phyloP scores from a whole-genome alignment of 2,113 vertebrate species.

The Anhinga rufa region DNA sequence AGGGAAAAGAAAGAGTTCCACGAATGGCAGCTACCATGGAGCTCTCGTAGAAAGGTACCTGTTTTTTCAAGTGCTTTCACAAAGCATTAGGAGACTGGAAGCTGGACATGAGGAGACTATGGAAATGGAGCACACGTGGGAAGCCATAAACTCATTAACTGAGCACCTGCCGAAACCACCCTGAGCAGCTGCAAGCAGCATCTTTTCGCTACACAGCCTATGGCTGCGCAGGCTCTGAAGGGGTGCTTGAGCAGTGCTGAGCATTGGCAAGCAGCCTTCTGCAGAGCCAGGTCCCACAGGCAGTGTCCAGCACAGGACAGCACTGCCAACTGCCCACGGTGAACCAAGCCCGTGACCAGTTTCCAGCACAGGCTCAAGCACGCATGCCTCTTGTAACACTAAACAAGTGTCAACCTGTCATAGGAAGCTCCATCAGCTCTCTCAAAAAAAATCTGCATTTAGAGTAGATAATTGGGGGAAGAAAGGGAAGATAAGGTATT shows the following conservation, averaged over 20 bases:
- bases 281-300: neutral
- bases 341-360: neutral
- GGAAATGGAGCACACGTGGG: neutral
- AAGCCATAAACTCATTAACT: neutral
- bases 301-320: neutral
- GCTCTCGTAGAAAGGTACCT: neutral
- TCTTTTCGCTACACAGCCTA: neutral
- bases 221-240: neutral
- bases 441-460: neutral
- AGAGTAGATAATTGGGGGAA: neutral
- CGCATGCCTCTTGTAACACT: neutral
- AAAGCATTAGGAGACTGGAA: neutral
- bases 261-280: neutral
- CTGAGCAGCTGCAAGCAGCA: neutral
- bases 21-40: neutral
- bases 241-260: neutral
- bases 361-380: neutral
- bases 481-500: neutral
- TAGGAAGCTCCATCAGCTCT: neutral
- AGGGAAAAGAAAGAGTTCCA: neutral
- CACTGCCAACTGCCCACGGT: neutral
- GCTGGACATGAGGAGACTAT: neutral
- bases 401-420: neutral
- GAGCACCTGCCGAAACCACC: neutral
- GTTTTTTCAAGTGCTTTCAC: neutral